Evolutionary conservation across 2,888 invertebrate species (phyloP), one percentile per base, ranked within the genome.

Genomic region (Lepeophtheirus nordmannii): DNA sequence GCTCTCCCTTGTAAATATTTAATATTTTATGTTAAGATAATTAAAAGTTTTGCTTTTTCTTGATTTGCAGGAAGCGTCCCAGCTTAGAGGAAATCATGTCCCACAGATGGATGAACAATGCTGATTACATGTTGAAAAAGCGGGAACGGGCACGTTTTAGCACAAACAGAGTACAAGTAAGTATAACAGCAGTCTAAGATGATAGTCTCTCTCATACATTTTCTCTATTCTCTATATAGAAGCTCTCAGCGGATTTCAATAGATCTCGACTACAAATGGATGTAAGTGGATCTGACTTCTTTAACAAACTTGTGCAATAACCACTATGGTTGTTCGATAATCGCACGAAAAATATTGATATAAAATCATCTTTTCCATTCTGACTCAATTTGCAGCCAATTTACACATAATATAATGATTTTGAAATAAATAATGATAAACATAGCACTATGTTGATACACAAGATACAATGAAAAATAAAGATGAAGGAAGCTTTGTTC

Each of bases 1-100:
- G 91, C 72, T 85, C 89, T 70, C 93, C 97, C 40, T 83, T 85
- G 87, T 89, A 79, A 79, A 81, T 76, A 58, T 60, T 37, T 53
- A 60, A 17, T 23, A 59, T 20, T 2, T 30, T 2, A 30, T 5
- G 7, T n/a, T n/a, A 30, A 30, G 30, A 7, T 30, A 2, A 30
- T 30, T 30, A 30, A 5, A 30, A 30, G 30, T 30, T 7, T 30
- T 30, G 7, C 39, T 46, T 39, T 38, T 41, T 64, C 46, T 60
- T 20, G 1, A 68, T 69, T 78, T 80, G 65, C 73, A 91, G 90
- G 71, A 94, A 96, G 82, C 82, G 97, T 72, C 92, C 96, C 69
- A 83, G 87, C 60, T 85, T 89, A 0, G 94, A 94, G 75, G 96
- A 97, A 76, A 92, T 92, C 73, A 83, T 89, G 74, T 93, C 94